Evolutionary conservation across 2,797 vertebrate species (phyloP), one percentile per base, ranked within the genome.

Genomic region (Urosaurus nigricauda): DNA sequence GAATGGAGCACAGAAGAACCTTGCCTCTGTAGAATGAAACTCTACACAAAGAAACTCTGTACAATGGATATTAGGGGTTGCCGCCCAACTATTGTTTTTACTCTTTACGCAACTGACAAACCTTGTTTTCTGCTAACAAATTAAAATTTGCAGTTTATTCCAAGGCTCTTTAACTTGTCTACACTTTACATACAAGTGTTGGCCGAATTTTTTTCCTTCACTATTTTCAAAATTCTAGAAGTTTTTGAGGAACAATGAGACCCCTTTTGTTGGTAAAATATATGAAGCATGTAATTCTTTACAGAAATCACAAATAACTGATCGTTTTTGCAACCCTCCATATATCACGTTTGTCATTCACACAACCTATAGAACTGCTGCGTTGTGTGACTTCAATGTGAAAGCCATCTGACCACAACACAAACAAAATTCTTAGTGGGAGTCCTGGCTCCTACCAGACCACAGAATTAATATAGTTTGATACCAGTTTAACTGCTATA

Each of bases 171-270:
- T 71, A n/a, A n/a, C 32, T 3, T 8, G 29, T 14, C 14, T 8
- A 11, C 11, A n/a, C 32, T 43, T 43, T 71, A 29, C 21, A 73
- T 16, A 35, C 70, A 60, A 17, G 9, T 53, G 60, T 35, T 5
- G 1, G 1, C 3, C 13, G 1, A 4, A 35, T n/a, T 68, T 32
- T 7, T n/a, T 9, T n/a, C 32, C 19, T 68, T 24, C 14, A 26
- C 63, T 81, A 81, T 40, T 83, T 65, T 70, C 17, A 84, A 91
- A 89, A 92, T 87, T 51, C 96, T 97, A 88, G 60, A 58, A 37
- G 71, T n/a, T 58, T 74, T 13, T 53, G 51, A 84, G 12, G 21
- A 82, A 84, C 17, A 68, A 68, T 11, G 26, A 68, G 65, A 68
- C 2, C 11, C 26, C 12, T 16, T 63, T 24, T 65, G 37, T 60